Evolutionary conservation across 2,113 vertebrate genomes (phyloP).

Genomic region (Nipponia nippon): DNA sequence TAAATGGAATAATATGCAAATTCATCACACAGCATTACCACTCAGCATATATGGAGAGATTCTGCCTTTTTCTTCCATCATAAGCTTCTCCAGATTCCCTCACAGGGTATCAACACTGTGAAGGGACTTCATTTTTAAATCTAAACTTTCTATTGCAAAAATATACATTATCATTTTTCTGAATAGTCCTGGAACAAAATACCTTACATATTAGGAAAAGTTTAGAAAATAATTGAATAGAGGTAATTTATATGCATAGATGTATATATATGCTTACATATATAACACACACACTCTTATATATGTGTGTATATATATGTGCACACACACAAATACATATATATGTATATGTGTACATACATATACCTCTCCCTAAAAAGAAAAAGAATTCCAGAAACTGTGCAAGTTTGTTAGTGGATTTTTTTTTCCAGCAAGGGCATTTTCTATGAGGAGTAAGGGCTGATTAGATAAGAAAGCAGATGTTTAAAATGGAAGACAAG

Average conservation of each 20-base stretch:
- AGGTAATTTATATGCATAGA: background rate
- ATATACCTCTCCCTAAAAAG: background rate
- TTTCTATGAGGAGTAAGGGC: background rate
- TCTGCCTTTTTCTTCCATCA: background rate
- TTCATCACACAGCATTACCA: background rate
- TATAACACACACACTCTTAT: background rate
- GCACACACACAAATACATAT: background rate
- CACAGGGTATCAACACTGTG: fast-evolving
- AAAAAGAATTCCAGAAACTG: background rate
- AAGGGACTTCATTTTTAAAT: background rate
- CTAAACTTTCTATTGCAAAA: background rate
- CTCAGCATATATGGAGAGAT: background rate
- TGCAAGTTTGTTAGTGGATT: background rate
- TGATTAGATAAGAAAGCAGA: background rate
- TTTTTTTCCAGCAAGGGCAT: background rate
- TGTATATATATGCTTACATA: too few species aligned
- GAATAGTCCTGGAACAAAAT: background rate
- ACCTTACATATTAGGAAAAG: background rate
- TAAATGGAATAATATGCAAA: background rate
- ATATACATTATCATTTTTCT: background rate
- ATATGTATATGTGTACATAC: too few species aligned
- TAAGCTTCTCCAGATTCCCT: background rate
- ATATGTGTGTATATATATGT: background rate
- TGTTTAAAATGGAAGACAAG: background rate
- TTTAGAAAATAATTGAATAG: background rate